Evolutionary conservation across 2,797 vertebrate species (phyloP).

Genomic region (Acanthopagrus latus): DNA sequence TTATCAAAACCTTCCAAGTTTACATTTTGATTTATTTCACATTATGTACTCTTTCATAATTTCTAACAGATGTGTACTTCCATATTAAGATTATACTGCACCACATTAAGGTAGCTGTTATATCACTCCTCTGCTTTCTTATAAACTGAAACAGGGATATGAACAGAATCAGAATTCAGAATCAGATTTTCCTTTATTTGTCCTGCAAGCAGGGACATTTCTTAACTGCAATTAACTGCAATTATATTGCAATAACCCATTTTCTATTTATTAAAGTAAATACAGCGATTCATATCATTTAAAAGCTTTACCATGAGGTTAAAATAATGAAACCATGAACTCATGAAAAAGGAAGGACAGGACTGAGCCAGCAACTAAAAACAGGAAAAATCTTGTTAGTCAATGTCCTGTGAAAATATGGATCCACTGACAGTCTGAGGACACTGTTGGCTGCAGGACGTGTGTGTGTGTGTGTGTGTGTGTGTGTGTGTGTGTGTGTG

Average conservation of each 20-base stretch:
- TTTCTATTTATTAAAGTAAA: not conserved
- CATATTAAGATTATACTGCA: not conserved
- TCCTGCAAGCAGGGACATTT: too few species aligned
- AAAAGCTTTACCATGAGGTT: not conserved
- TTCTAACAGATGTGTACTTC: not conserved
- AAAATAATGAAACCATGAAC: not conserved
- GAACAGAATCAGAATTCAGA: too few species aligned
- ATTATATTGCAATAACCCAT: not conserved
- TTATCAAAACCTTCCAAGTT: not conserved
- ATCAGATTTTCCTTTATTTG: too few species aligned
- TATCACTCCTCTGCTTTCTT: too few species aligned
- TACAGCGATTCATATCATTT: not conserved
- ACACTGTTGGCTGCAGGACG: slow-evolving; percentile 36
- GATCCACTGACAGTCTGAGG: slow-evolving; percentile 51
- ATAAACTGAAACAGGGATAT: not conserved
- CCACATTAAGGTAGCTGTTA: not conserved
- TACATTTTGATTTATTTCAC: not conserved
- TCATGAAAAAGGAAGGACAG: not conserved
- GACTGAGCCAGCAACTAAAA: slow-evolving; percentile 28
- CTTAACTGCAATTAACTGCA: too few species aligned
- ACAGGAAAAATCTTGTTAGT: slow-evolving; percentile 35
- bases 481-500: not conserved
- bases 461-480: slow-evolving; percentile 11
- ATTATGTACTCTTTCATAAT: not conserved
- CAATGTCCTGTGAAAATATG: slow-evolving; percentile 60